Percentiles rank a stretch among this genome's conserved stretches.
phyloP scores from a whole-genome alignment of 2,797 vertebrate species.

The Heliangelus exortis region DNA sequence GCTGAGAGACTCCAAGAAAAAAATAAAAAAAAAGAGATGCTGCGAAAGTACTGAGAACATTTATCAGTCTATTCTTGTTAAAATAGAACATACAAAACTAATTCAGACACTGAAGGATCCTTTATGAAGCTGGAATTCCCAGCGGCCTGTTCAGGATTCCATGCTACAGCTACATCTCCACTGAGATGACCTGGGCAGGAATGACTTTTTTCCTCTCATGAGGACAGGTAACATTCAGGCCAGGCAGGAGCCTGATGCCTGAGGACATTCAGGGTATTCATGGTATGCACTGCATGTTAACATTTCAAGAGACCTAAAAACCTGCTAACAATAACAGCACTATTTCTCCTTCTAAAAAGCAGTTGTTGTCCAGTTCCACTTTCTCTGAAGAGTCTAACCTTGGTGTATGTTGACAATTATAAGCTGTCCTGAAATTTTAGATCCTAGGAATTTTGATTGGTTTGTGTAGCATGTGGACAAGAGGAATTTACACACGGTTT shows the following conservation, averaged over 20 bases:
- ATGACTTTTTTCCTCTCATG: accelerated
- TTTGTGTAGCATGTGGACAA: not conserved
- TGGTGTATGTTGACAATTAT: not conserved
- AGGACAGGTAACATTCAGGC: not conserved
- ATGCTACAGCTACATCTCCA: not conserved
- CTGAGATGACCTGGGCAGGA: not conserved
- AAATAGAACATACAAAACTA: not conserved
- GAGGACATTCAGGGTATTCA: not conserved
- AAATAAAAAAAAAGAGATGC: too few relatives aligned
- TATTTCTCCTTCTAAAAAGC: not conserved
- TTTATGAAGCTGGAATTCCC: not conserved
- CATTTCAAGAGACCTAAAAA: not conserved
- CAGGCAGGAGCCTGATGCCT: not conserved
- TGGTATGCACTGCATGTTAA: accelerated
- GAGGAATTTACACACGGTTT: not conserved
- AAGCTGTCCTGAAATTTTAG: not conserved
- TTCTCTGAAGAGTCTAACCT: not conserved
- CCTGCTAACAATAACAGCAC: accelerated
- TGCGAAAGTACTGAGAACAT: not conserved
- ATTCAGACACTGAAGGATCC: not conserved
- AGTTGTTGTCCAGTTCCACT: not conserved
- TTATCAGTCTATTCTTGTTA: not conserved
- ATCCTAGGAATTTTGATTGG: too few relatives aligned
- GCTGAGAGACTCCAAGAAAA: too few relatives aligned
- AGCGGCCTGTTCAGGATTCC: not conserved